phyloP scores from a whole-genome alignment of 2,888 invertebrate genomes.

The Callyntrura guangdongensis region DNA sequence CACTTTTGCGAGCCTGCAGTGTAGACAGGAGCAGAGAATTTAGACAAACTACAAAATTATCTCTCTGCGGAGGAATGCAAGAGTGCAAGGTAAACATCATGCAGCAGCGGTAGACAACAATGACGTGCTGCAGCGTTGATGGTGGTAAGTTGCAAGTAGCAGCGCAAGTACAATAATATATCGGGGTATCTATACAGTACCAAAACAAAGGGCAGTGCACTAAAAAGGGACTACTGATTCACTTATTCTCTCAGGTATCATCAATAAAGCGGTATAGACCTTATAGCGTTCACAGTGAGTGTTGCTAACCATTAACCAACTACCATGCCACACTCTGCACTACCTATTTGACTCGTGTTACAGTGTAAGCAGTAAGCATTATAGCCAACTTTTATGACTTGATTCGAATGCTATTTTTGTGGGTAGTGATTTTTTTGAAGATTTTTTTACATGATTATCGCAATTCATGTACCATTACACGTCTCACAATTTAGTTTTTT shows the following conservation, averaged over 20 bases:
- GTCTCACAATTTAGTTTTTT: not conserved
- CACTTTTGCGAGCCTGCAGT: not conserved
- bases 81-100: conserved; percentile 1
- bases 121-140: not conserved
- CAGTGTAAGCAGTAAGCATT: conserved; percentile 3
- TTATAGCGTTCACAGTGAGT: too few relatives aligned
- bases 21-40: too few relatives aligned
- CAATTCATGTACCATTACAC: not conserved
- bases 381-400: not conserved
- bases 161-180: too few relatives aligned
- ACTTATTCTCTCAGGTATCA: not conserved
- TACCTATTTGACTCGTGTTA: not conserved
- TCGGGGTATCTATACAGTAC: too few relatives aligned
- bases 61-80: not conserved
- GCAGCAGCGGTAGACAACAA: not conserved
- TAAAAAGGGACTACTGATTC: not conserved
- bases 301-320: too few relatives aligned
- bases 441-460: not conserved
- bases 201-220: not conserved
- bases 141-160: too few relatives aligned
- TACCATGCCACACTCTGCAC: too few relatives aligned
- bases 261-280: not conserved
- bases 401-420: not conserved
- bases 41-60: conserved; percentile 12
- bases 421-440: not conserved